phyloP scores from a whole-genome alignment of 2,888 invertebrate genomes.

The Quadroppia sp. region DNA sequence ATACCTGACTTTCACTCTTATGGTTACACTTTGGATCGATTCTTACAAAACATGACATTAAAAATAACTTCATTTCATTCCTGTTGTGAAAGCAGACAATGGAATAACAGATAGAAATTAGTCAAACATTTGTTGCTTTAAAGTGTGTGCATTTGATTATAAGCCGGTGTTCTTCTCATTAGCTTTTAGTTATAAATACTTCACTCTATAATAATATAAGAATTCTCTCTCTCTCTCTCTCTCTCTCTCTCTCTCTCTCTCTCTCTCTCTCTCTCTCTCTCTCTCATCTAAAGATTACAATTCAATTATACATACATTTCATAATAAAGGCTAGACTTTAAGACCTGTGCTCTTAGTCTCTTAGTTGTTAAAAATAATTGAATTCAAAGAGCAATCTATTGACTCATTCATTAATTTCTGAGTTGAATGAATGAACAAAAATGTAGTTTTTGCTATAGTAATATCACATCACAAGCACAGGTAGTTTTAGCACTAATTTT shows the following conservation, averaged over 20 bases:
- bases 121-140: neutral
- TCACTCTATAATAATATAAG: neutral
- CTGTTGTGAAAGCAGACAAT: neutral
- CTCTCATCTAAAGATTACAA: neutral
- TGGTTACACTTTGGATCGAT: no score
- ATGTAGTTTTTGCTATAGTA: no score
- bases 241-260: no score
- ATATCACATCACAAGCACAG: no score
- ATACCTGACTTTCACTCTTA: no score
- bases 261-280: no score
- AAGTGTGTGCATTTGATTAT: neutral
- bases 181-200: neutral
- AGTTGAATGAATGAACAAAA: neutral
- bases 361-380: no score
- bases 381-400: neutral
- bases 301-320: neutral
- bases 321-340: no score
- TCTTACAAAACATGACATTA: no score
- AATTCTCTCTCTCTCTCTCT: no score
- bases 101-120: neutral
- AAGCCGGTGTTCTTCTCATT: neutral
- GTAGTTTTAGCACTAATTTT: neutral
- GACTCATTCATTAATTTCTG: neutral
- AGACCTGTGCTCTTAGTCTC: no score
- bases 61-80: neutral